Percentiles rank a stretch among this genome's conserved stretches.
Conservation (phyloP, 2,888 invertebrate species). For the Drosophila mulleri region DNA sequence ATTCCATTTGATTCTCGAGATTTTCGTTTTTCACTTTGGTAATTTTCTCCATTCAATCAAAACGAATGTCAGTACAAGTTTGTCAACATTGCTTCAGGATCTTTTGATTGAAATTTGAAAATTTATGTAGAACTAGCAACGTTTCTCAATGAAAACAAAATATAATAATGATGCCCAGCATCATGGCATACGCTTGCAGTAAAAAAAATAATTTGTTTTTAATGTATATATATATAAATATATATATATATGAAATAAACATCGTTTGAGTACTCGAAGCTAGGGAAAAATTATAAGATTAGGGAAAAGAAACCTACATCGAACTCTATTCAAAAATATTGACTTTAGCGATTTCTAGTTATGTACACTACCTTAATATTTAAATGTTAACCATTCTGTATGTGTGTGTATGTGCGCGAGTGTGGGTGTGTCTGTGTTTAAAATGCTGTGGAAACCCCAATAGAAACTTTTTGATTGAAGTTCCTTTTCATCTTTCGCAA, state of each 20-base stretch:
- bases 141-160: slow-evolving; percentile 57
- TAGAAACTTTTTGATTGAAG: slow-evolving; percentile 8
- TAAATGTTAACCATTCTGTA: slow-evolving; percentile 13
- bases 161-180: slow-evolving; percentile 33
- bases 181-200: slow-evolving; percentile 41
- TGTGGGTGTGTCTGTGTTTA: slow-evolving; percentile 20
- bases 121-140: slow-evolving; percentile 84
- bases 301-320: background rate
- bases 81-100: slow-evolving; percentile 31
- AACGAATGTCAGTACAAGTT: slow-evolving; percentile 70
- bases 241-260: background rate
- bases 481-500: slow-evolving; percentile 12
- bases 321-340: slow-evolving; percentile 35
- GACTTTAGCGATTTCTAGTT: slow-evolving; percentile 9
- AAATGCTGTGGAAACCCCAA: slow-evolving; percentile 16
- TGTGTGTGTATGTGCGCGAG: slow-evolving; percentile 18
- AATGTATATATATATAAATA: slow-evolving; percentile 19
- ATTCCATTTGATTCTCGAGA: slow-evolving; percentile 30
- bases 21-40: background rate
- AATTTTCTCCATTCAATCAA: slow-evolving; percentile 46
- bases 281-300: background rate
- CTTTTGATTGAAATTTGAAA: slow-evolving; percentile 38
- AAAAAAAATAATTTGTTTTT: slow-evolving; percentile 23
- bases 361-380: slow-evolving; percentile 62
- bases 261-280: background rate